These are phyloP conservation scores for Nylanderia fulva DNA, from an alignment of 1,140 invertebrate species.

Conservation along the genomic window DNA sequence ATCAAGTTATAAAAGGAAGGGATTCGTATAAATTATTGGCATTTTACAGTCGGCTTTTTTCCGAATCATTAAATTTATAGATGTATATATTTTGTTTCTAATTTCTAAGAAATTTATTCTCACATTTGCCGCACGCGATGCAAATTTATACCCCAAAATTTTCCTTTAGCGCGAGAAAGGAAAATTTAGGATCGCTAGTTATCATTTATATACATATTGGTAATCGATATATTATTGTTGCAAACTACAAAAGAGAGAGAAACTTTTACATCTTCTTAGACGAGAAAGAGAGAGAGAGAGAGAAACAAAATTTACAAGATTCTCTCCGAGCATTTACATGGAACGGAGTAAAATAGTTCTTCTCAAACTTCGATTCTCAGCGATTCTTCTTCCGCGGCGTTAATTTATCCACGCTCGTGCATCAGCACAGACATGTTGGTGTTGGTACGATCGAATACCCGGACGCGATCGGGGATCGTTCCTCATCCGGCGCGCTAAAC, in stretches of 20 bases:
- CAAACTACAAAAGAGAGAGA: constrained; percentile 6
- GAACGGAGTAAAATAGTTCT: constrained; percentile 21
- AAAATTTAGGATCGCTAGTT: constrained; percentile 8
- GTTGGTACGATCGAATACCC: neutral
- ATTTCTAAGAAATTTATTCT: constrained; percentile 21
- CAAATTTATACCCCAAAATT: constrained; percentile 16
- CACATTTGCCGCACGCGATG: neutral
- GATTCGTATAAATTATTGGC: constrained; percentile 30
- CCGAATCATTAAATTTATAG: constrained; percentile 4
- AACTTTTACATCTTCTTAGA: constrained; percentile 21
- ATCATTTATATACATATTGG: constrained; percentile 22
- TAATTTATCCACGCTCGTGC: constrained; percentile 46
- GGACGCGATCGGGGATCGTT: constrained; percentile 52
- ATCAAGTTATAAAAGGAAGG: constrained; percentile 18
- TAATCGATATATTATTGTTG: constrained; percentile 30
- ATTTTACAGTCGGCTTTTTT: constrained; percentile 25
- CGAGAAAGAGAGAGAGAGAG: too few species aligned
- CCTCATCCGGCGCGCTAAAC: constrained; percentile 46
- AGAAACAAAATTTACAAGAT: neutral
- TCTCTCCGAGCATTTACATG: constrained; percentile 5
- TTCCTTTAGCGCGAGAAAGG: neutral
- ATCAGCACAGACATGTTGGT: neutral
- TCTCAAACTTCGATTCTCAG: constrained; percentile 23
- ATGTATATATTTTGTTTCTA: neutral
- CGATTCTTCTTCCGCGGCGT: constrained; percentile 24